These are phyloP conservation scores for Drosophila albomicans DNA, from an alignment of 1,140 invertebrate species.

Conservation along the genomic window DNA sequence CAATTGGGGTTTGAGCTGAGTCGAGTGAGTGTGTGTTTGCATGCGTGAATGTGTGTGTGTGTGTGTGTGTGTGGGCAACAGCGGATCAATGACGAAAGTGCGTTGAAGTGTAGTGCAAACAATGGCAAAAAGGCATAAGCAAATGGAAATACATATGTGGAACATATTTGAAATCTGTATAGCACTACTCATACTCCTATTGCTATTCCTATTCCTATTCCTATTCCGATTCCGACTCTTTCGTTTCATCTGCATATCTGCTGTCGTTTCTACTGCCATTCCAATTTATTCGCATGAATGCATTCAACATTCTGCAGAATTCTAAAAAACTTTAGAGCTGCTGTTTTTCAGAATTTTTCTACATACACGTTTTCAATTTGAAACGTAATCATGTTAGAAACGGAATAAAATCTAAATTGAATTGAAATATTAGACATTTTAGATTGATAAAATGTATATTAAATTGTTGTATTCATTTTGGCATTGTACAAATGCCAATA, in stretches of 20 bases:
- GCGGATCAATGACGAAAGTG: conserved; percentile 79
- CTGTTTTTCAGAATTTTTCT: too few relatives aligned
- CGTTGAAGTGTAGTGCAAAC: conserved; percentile 82
- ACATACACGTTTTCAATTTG: too few relatives aligned
- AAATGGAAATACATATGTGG: conserved; percentile 54
- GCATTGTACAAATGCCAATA: too few relatives aligned
- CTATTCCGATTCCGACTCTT: background rate
- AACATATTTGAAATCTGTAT: conserved; percentile 52
- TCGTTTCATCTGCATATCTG: background rate
- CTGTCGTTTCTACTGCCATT: conserved; percentile 2
- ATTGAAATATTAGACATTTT: too few relatives aligned
- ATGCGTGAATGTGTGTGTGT: background rate
- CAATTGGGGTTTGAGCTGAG: conserved; percentile 42
- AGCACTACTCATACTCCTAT: conserved; percentile 16
- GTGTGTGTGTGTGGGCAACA: conserved; percentile 25
- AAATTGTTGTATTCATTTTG: too few relatives aligned
- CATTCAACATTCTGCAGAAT: conserved; percentile 13
- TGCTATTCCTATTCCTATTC: background rate
- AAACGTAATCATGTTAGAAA: too few relatives aligned
- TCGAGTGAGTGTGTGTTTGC: background rate
- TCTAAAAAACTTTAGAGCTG: background rate
- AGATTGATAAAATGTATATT: too few relatives aligned
- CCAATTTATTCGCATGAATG: conserved; percentile 28
- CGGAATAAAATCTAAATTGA: too few relatives aligned
- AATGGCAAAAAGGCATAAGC: conserved; percentile 72